phyloP scores from a whole-genome alignment of 2,797 vertebrate genomes.

The Apodemus agrarius region DNA sequence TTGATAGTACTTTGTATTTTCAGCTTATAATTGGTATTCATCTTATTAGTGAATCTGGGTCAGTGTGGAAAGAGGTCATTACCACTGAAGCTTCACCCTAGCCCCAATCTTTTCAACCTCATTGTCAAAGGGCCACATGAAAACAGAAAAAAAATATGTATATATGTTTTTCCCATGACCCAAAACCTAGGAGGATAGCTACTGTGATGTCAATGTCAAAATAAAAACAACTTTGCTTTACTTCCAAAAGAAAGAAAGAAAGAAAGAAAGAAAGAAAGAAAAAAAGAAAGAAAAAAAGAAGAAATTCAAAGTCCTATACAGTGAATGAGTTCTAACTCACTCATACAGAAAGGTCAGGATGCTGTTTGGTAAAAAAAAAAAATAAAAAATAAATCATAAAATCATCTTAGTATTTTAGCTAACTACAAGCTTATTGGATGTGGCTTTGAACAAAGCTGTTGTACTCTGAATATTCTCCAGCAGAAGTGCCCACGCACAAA shows the following conservation, averaged over 20 bases:
- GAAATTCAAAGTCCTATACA: not conserved
- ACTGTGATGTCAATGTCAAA: not conserved
- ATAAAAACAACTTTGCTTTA: conserved; percentile 6
- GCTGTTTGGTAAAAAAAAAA: not conserved
- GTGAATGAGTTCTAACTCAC: not conserved
- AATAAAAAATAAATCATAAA: not conserved
- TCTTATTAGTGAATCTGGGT: not conserved
- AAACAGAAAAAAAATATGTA: not conserved
- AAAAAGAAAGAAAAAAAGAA: too few relatives aligned
- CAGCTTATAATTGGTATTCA: not conserved
- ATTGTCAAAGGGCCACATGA: not conserved
- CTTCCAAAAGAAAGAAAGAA: not conserved
- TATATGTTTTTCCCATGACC: not conserved
- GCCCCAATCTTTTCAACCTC: not conserved
- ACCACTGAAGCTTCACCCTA: not conserved
- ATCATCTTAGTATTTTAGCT: not conserved
- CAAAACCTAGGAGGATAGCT: not conserved
- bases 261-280: too few relatives aligned
- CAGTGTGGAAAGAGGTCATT: not conserved
- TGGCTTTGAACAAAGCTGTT: conserved; percentile 34
- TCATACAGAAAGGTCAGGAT: not conserved
- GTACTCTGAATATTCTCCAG: not conserved
- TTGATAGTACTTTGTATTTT: not conserved
- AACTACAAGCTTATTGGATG: not conserved
- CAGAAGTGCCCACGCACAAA: not conserved